Conservation (phyloP, 2,113 vertebrate genomes). For the Athene cunicularia region DNA sequence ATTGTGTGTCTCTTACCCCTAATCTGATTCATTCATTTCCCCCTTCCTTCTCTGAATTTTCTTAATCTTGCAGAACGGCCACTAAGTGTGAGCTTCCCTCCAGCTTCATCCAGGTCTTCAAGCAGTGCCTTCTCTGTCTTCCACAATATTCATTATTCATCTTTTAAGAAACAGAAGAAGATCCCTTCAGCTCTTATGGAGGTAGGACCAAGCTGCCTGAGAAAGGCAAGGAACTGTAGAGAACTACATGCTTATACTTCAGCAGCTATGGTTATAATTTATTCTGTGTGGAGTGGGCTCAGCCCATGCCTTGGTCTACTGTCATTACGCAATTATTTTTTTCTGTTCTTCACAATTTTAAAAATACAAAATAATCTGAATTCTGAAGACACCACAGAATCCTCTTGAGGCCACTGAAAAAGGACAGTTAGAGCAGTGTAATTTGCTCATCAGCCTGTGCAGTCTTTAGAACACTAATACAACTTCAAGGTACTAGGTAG, state of each 20-base stretch:
- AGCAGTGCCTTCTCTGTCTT: constrained; percentile 88
- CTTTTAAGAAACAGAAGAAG: constrained; percentile 91
- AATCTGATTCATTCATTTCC: neutral
- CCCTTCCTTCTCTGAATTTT: neutral
- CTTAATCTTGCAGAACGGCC: constrained; percentile 74
- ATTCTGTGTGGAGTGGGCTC: neutral
- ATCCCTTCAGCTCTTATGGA: constrained; percentile 86
- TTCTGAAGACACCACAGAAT: neutral
- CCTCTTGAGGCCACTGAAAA: neutral
- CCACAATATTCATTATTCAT: constrained; percentile 90
- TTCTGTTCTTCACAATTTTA: neutral
- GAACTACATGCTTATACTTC: neutral
- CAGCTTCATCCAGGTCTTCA: constrained; percentile 79
- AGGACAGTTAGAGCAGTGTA: neutral
- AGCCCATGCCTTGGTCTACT: neutral
- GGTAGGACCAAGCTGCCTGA: constrained; percentile 74
- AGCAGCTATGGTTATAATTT: neutral
- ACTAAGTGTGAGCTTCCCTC: constrained; percentile 78
- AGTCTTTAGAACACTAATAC: neutral
- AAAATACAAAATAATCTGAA: neutral
- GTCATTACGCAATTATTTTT: neutral
- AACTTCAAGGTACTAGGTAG: neutral
- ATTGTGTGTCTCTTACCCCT: neutral
- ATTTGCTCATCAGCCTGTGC: neutral
- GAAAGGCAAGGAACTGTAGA: neutral